Evolutionary conservation across 2,888 invertebrate species (phyloP).

Genomic region (Leptopilina myrica): DNA sequence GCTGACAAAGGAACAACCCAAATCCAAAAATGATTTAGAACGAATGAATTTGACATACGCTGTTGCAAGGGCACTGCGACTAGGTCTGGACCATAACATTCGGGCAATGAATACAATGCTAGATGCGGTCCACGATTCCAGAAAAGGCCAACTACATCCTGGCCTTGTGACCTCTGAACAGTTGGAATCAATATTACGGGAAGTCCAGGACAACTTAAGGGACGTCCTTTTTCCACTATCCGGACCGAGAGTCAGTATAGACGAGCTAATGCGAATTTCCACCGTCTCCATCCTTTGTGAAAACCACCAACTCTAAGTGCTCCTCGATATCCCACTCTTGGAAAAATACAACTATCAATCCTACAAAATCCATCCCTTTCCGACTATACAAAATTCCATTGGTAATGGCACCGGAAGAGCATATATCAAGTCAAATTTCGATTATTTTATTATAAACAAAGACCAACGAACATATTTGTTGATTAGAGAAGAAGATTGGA

Average conservation of each 20-base stretch:
- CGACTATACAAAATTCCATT: background rate
- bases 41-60: background rate
- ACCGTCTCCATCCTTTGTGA: background rate
- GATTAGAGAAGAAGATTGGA: background rate
- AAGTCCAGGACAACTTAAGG: no score
- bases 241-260: background rate
- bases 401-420: slow-evolving; percentile 2
- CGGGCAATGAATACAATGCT: background rate
- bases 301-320: background rate
- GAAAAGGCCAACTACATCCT: no score
- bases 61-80: background rate
- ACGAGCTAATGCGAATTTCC: background rate
- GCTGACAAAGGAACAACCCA: background rate
- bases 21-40: background rate
- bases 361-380: background rate
- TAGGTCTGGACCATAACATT: background rate
- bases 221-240: background rate
- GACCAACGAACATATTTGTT: background rate
- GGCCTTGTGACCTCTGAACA: no score
- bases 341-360: background rate
- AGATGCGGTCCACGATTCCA: no score
- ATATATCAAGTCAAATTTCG: background rate
- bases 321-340: background rate
- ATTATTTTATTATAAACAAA: background rate
- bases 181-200: no score